Conservation (phyloP, 2,888 invertebrate species). For the Drosophila birchii region DNA sequence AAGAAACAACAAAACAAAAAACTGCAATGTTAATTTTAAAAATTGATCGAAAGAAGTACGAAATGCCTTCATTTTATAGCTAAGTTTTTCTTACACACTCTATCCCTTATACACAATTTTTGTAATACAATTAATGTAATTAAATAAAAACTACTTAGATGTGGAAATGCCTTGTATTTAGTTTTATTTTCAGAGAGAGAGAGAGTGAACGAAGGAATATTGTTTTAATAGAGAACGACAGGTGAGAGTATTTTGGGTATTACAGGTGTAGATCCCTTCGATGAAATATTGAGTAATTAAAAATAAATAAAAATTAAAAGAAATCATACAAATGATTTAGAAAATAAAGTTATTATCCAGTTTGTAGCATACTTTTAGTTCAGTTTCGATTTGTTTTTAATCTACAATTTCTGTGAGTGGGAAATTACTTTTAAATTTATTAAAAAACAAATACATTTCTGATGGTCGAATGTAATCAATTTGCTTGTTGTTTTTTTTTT, state of each 20-base stretch:
- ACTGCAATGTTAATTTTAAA: slow-evolving; percentile 76
- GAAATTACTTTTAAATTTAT: slow-evolving; percentile 76
- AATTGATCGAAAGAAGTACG: slow-evolving; percentile 54
- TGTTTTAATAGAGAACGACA: slow-evolving; percentile 25
- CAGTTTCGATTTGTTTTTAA: too few species aligned
- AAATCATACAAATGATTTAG: background rate
- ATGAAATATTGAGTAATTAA: background rate
- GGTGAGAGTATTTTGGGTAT: slow-evolving; percentile 20
- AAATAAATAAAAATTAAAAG: background rate
- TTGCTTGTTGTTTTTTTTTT: slow-evolving; percentile 50
- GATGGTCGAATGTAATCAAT: slow-evolving; percentile 78
- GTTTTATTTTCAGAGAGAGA: slow-evolving; percentile 2
- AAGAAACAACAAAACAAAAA: slow-evolving; percentile 54
- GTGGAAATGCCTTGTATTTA: slow-evolving; percentile 25
- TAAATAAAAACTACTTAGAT: slow-evolving; percentile 70
- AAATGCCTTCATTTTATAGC: slow-evolving; percentile 37
- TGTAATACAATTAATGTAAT: slow-evolving; percentile 73
- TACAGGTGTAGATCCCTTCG: slow-evolving; percentile 3
- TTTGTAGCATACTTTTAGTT: background rate
- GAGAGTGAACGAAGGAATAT: slow-evolving; percentile 2
- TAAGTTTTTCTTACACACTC: slow-evolving; percentile 48
- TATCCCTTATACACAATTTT: slow-evolving; percentile 53
- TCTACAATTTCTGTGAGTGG: too few species aligned
- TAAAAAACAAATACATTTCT: slow-evolving; percentile 82
- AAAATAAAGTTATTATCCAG: too few species aligned